Base-by-base conservation (phyloP, 2,888 invertebrate genomes). In the Xanthia togata region DNA sequence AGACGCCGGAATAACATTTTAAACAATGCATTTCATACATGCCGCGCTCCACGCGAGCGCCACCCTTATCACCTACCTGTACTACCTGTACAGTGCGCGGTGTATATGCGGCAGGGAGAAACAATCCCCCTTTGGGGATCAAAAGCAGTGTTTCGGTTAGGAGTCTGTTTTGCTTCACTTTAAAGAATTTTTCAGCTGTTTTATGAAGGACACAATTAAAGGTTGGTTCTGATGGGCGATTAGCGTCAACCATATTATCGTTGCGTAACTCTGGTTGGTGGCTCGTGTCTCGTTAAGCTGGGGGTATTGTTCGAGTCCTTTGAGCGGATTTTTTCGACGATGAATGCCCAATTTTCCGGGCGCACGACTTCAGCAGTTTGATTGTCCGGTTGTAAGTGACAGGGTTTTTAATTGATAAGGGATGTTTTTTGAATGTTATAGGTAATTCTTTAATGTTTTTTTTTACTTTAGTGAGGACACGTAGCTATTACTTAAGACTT, bases 1-100 rank as follows among this genome's bases (percentile, higher is more conserved):
- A 86, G 88, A 87, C 81, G 89, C 79, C 74, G 81, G 90, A 87
- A 92, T 92, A 91, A 90, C 90, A 92, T 90, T 91, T 93, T 92
- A 90, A 92, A 91, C 91, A 91, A 91, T 90, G 90, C 90, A 89
- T 90, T 87, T 84, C 91, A 88, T 89, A 86, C 89, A 87, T 86
- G 82, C 83, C 78, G 72, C 78, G 78, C 70, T 85, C 79, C 63
- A 82, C 70, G 84, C 84, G 80, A 83, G 67, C 64, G 41, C 79
- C 79, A 64, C 81, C 83, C 79, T 72, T 87, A 86, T 84, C 72
- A 79, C 82, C 81, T 87, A 88, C 88, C 86, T 87, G 90, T 78
- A 80, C 87, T 72, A 41, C 38, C 47, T 6, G 31, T 78, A 80
- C 87, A 73, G 59, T 5, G 38, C 53, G 35, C 65, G 76, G 86